Evolutionary conservation across 2,113 vertebrate species (phyloP), one percentile per base, ranked within the genome.

Genomic region (Saccopteryx leptura): DNA sequence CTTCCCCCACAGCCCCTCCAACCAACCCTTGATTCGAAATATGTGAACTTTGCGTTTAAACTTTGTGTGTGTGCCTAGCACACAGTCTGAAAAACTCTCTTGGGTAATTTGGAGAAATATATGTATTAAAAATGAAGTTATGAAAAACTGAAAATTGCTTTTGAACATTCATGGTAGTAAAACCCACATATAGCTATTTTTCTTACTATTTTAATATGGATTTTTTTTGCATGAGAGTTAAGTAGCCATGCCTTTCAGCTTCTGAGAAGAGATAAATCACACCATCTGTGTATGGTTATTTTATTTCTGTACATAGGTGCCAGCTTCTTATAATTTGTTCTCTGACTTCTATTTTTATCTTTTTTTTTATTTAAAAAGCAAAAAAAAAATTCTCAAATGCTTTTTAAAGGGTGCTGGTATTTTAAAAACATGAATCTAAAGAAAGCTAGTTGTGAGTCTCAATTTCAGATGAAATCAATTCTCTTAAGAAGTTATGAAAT

Each of bases 101-200:
- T 95, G 95, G 88, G 93, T 97, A 94, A 97, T 96, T 97, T 96
- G 65, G 85, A 54, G 56, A 96, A 95, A 96, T 96, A 93, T 69
- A 96, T 94, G 82, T 96, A 97, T 97, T 94, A 97, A 97, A 96
- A 97, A 94, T 93, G 86, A 96, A 96, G 60, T 90, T 90, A 88
- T 79, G 33, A 94, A 97, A 97, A 96, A 96, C n/a, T 60, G 46
- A 91, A 97, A 97, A 93, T 96, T 94, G 83, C 88, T 97, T 95
- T 96, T 86, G 46, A 97, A 91, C 46, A 96, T 93, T 65, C 5
- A 15, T 89, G 56, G 48, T 63, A 93, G 65, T 93, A 94, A 96
- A 97, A 71, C 23, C 65, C 26, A 50, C 90, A 79, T 76, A 81
- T 75, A 89, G 54, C 65, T 95, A 75, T 95, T 96, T 97, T 90